These are phyloP conservation scores for Oceanodroma tethys DNA, from an alignment of 2,113 vertebrate species.

Conservation along the genomic window DNA sequence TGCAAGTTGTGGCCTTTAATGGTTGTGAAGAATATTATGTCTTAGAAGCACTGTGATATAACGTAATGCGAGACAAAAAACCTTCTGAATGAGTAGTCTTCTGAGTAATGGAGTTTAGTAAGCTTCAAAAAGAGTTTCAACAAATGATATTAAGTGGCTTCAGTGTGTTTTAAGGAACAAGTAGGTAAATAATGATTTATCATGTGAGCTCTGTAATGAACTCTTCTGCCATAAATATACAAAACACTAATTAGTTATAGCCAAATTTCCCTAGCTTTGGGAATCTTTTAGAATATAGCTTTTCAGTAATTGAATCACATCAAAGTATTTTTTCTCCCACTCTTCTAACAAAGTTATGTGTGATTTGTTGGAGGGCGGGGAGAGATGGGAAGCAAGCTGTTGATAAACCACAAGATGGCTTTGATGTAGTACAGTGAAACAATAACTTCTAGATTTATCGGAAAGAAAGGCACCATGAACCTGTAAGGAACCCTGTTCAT, in stretches of 20 bases:
- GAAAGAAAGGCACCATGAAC: neutral
- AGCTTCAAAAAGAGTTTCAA: neutral
- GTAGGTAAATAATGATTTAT: conserved; percentile 26
- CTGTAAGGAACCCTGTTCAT: neutral
- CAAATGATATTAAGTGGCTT: neutral
- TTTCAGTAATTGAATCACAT: conserved; percentile 35
- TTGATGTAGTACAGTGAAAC: neutral
- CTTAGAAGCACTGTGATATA: neutral
- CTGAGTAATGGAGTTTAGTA: neutral
- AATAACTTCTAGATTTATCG: neutral
- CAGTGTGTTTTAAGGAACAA: neutral
- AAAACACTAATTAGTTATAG: neutral
- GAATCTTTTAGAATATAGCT: neutral
- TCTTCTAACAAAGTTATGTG: neutral
- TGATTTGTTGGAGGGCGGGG: neutral
- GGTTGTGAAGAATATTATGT: neutral
- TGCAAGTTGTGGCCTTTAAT: neutral
- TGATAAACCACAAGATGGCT: neutral
- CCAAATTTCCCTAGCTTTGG: neutral
- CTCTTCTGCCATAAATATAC: neutral
- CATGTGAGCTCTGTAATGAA: neutral
- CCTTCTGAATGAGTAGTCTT: neutral
- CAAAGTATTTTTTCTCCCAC: neutral
- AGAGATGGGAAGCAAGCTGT: neutral
- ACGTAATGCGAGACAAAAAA: neutral